Conservation (phyloP, 1,140 invertebrate genomes). For the Anoplolepis gracilipes region DNA sequence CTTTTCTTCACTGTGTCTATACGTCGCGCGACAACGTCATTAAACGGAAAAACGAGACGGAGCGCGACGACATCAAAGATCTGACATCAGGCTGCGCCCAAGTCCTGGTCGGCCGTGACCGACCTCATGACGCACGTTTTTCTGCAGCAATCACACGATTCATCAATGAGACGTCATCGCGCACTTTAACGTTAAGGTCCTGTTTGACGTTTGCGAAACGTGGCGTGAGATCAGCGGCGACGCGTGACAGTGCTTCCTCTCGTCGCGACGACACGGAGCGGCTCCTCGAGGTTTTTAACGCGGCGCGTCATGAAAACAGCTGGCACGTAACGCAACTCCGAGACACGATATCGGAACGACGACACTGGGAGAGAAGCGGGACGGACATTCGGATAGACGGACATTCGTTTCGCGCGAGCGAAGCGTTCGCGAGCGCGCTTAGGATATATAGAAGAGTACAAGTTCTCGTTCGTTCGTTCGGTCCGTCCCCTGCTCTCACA, state of each 20-base stretch:
- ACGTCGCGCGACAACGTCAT: not conserved
- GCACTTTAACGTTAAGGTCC: conserved; percentile 26
- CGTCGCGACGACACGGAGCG: not conserved
- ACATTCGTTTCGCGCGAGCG: conserved; percentile 66
- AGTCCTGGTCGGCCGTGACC: conserved; percentile 35
- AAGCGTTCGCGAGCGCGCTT: conserved; percentile 65
- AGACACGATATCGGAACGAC: conserved; percentile 8
- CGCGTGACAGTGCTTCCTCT: not conserved
- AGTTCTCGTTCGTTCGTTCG: conserved; percentile 74
- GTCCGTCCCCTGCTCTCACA: conserved; percentile 85
- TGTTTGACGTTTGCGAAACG: not conserved
- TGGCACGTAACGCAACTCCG: conserved; percentile 30
- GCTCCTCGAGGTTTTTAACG: conserved; percentile 8
- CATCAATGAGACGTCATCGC: conserved; percentile 36
- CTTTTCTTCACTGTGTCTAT: conserved; percentile 63
- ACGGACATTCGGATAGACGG: conserved; percentile 61
- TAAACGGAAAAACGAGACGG: not conserved
- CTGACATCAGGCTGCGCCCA: conserved; percentile 69
- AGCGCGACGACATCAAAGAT: conserved; percentile 35
- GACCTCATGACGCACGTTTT: conserved; percentile 62
- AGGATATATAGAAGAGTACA: too few species aligned
- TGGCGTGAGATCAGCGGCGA: not conserved
- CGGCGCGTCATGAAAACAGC: conserved; percentile 50
- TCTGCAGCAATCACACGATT: not conserved
- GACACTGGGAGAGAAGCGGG: conserved; percentile 15